These are phyloP conservation scores for Cephus pygmeus DNA, from an alignment of 2,888 invertebrate species.

Conservation along the genomic window DNA sequence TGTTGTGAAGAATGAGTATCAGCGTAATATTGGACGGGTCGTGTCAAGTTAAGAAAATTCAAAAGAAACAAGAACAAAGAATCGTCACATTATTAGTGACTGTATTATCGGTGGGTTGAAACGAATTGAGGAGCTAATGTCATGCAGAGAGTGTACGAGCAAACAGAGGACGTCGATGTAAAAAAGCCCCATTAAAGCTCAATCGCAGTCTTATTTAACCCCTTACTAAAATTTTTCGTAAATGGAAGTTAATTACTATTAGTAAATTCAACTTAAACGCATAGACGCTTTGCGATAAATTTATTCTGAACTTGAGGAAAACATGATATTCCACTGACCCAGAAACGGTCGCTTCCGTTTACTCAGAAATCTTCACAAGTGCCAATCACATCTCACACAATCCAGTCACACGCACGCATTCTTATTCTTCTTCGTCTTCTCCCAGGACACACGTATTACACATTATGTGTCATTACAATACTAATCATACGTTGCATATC, in stretches of 20 bases:
- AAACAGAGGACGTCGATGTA: neutral
- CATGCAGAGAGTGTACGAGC: neutral
- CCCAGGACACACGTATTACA: neutral
- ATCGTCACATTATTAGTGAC: neutral
- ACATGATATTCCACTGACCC: neutral
- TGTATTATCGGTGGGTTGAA: neutral
- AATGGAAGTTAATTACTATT: neutral
- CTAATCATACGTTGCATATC: neutral
- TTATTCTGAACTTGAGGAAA: neutral
- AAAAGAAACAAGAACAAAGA: neutral
- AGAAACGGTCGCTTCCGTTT: neutral
- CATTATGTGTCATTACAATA: neutral
- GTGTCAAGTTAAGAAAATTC: neutral
- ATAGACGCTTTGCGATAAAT: neutral
- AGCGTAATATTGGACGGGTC: neutral
- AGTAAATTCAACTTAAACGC: neutral
- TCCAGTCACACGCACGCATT: neutral
- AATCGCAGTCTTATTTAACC: too few species aligned
- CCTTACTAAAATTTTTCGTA: too few species aligned
- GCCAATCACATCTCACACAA: neutral
- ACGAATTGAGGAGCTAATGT: neutral
- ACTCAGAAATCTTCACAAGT: neutral
- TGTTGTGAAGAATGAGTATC: neutral
- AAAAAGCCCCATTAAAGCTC: neutral
- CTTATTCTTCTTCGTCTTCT: neutral